Conservation (phyloP, 2,888 invertebrate genomes). For the Candidula unifasciata region DNA sequence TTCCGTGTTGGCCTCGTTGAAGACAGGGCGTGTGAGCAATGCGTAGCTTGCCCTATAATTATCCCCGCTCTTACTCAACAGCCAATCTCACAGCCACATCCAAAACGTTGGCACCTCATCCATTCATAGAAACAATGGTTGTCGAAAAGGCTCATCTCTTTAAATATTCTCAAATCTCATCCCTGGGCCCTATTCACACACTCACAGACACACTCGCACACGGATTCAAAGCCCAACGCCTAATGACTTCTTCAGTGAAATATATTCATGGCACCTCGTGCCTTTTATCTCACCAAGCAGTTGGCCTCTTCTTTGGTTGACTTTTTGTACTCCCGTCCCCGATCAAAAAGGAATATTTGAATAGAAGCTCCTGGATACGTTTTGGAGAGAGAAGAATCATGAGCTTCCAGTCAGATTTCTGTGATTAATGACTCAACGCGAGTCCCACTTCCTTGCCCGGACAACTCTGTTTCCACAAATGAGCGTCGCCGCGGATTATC, state of each 20-base stretch:
- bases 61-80: conserved; percentile 39
- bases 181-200: neutral
- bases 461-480: conserved; percentile 29
- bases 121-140: conserved; percentile 10
- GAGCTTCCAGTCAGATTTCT: conserved; percentile 21
- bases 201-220: neutral
- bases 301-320: neutral
- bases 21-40: neutral
- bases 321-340: neutral
- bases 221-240: neutral
- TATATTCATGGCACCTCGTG: neutral
- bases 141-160: conserved; percentile 18
- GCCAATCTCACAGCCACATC: conserved; percentile 4
- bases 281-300: neutral
- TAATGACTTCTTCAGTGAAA: neutral
- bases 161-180: conserved; percentile 11
- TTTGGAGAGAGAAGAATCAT: neutral
- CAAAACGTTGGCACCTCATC: conserved; percentile 17
- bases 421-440: conserved; percentile 41
- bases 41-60: conserved; percentile 10
- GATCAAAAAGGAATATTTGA: neutral
- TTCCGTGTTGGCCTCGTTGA: neutral
- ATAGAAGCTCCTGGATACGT: conserved; percentile 17
- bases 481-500: conserved; percentile 21
- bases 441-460: neutral